Percentiles rank a stretch among this genome's conserved stretches.
These are phyloP conservation scores for Urechis unicinctus DNA, from an alignment of 2,888 invertebrate genomes.

Conservation along the genomic window DNA sequence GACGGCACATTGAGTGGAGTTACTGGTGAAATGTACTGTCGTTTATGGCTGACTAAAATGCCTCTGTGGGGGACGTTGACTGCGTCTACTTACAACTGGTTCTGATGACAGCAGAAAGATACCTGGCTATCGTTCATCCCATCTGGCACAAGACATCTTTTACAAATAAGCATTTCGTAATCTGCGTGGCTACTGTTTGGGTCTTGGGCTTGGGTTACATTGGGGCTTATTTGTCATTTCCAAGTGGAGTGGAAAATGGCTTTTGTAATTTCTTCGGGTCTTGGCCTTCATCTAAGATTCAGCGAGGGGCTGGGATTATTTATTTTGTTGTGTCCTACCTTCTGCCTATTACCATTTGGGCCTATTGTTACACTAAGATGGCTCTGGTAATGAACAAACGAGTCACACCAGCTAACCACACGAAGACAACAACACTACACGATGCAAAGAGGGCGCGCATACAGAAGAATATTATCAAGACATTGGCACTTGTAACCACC, in stretches of 20 bases:
- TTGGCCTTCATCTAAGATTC: constrained; percentile 7
- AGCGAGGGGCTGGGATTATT: constrained; percentile 9
- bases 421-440: too few relatives aligned
- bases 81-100: constrained; percentile 17
- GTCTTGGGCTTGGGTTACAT: constrained; percentile 11
- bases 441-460: constrained; percentile 7
- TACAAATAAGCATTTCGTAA: constrained; percentile 5
- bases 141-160: constrained; percentile 16
- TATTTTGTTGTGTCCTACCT: constrained; percentile 16
- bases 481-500: constrained; percentile 11
- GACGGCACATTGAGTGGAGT: not conserved
- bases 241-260: constrained; percentile 13
- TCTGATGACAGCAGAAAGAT: constrained; percentile 16
- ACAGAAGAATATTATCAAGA: constrained; percentile 16
- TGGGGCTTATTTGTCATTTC: constrained; percentile 2
- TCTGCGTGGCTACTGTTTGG: constrained; percentile 8
- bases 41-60: constrained; percentile 16
- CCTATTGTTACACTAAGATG: constrained; percentile 16
- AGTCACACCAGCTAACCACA: not conserved
- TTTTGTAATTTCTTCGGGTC: constrained; percentile 10
- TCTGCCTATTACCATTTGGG: constrained; percentile 13
- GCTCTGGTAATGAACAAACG: constrained; percentile 7
- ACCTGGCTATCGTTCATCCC: constrained; percentile 16
- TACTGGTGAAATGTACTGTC: constrained; percentile 10
- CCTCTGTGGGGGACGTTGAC: constrained; percentile 16